These are phyloP conservation scores for Phylloscopus collybita DNA, from an alignment of 2,797 vertebrate species.

Conservation along the genomic window DNA sequence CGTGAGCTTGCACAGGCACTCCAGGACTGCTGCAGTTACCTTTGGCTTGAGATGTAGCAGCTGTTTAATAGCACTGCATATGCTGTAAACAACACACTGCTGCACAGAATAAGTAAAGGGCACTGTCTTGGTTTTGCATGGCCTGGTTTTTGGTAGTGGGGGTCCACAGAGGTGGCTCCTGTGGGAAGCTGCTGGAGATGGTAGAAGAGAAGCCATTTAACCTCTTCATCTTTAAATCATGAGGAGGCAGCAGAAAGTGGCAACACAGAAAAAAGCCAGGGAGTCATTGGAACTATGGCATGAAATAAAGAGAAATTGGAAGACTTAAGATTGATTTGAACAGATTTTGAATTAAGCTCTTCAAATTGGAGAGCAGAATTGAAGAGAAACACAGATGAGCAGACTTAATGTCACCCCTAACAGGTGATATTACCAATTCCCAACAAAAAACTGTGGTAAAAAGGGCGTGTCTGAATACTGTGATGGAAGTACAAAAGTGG, in stretches of 20 bases:
- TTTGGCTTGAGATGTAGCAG: background rate
- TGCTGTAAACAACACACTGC: background rate
- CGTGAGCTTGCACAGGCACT: background rate
- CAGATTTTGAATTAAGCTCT: background rate
- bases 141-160: background rate
- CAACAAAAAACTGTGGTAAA: background rate
- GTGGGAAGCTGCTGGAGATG: background rate
- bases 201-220: slow-evolving; percentile 2
- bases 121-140: background rate
- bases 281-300: background rate
- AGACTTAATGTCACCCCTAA: background rate
- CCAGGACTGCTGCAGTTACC: background rate
- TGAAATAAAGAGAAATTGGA: background rate
- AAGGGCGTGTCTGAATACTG: background rate
- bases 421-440: background rate
- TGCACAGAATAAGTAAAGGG: background rate
- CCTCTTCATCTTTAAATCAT: background rate
- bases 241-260: slow-evolving; percentile 8
- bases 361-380: background rate
- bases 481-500: background rate
- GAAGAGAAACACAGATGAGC: background rate
- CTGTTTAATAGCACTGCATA: background rate
- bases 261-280: background rate
- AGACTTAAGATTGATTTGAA: background rate
- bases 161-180: background rate